These are phyloP conservation scores for Vulpes lagopus DNA, from an alignment of 2,113 vertebrate species.

Conservation along the genomic window DNA sequence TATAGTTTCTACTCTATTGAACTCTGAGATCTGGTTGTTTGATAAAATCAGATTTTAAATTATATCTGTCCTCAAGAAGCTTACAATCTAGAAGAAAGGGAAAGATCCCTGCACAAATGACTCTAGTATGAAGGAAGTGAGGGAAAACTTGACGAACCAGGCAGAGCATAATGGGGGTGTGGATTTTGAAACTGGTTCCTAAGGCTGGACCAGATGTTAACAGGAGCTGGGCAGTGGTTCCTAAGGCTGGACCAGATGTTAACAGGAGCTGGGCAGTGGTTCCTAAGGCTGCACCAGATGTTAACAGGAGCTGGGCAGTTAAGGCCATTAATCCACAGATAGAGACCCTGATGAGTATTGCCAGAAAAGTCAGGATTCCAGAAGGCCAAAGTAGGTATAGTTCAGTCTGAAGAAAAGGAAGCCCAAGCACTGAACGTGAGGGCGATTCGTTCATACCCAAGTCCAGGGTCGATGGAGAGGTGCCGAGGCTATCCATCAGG, in stretches of 20 bases:
- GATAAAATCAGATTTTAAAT: not conserved
- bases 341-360: not conserved
- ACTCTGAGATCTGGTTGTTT: not conserved
- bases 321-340: not conserved
- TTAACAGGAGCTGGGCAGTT: not conserved
- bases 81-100: not conserved
- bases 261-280: rapidly evolving
- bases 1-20: not conserved
- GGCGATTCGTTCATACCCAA: not conserved
- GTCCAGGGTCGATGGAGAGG: not conserved
- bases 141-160: no score
- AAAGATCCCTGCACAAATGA: not conserved
- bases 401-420: not conserved
- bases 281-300: not conserved
- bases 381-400: not conserved
- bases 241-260: not conserved
- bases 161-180: rapidly evolving
- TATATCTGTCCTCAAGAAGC: not conserved
- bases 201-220: not conserved
- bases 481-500: not conserved
- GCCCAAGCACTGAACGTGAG: not conserved
- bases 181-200: not conserved
- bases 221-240: not conserved
- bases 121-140: not conserved
- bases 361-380: not conserved